Evolutionary conservation across 2,888 invertebrate genomes (phyloP).

Genomic region (Uloborus plumipes): DNA sequence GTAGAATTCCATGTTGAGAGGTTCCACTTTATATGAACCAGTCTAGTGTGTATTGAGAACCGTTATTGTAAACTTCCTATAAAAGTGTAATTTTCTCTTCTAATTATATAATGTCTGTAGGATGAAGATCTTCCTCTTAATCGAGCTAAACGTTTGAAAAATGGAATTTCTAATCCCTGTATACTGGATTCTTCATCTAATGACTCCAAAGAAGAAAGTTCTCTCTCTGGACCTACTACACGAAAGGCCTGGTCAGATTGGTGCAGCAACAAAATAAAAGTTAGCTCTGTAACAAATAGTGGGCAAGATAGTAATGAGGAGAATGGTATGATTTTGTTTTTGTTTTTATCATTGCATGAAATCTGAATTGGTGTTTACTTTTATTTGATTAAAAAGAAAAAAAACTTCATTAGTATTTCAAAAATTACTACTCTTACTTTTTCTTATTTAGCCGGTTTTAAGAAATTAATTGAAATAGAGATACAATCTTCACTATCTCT

Average conservation of each 20-base stretch:
- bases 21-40: too few species aligned
- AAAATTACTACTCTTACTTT: too few species aligned
- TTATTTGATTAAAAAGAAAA: too few species aligned
- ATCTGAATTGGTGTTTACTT: too few species aligned
- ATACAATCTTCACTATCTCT: too few species aligned
- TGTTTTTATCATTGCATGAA: neutral
- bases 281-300: slow-evolving; percentile 46
- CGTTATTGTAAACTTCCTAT: too few species aligned
- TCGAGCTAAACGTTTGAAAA: slow-evolving; percentile 59
- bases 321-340: slow-evolving; percentile 49
- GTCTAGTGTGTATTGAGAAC: too few species aligned
- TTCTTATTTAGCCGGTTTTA: too few species aligned
- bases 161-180: slow-evolving; percentile 57
- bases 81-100: too few species aligned
- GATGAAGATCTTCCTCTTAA: slow-evolving; percentile 67
- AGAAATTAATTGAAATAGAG: too few species aligned
- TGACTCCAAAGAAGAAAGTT: slow-evolving; percentile 70
- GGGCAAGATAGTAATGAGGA: slow-evolving; percentile 65
- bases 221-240: slow-evolving; percentile 79
- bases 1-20: too few species aligned
- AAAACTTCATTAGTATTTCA: too few species aligned
- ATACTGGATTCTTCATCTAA: slow-evolving; percentile 67
- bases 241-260: slow-evolving; percentile 83
- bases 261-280: slow-evolving; percentile 71
- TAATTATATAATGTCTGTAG: slow-evolving; percentile 44